phyloP scores from a whole-genome alignment of 2,113 vertebrate species.

The Oryzias woworae region DNA sequence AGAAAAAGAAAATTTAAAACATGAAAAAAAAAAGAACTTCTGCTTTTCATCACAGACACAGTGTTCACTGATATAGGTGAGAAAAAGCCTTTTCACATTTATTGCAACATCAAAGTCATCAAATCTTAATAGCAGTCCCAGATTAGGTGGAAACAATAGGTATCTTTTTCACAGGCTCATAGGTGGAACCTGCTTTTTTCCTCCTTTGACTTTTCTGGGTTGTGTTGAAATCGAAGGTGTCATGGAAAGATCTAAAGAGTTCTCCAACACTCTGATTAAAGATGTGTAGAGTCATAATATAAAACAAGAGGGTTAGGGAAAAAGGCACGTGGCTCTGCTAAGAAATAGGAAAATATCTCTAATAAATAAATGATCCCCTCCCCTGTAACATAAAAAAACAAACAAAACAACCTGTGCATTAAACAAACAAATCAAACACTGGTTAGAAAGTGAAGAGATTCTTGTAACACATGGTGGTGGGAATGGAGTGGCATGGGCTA shows the following conservation, averaged over 20 bases:
- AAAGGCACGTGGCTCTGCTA: not conserved
- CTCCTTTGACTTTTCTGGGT: too few species aligned
- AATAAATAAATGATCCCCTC: not conserved
- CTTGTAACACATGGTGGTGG: too few species aligned
- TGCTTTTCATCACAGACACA: not conserved
- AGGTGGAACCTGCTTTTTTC: not conserved
- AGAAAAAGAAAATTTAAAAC: not conserved
- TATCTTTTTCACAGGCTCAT: not conserved
- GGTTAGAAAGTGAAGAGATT: too few species aligned
- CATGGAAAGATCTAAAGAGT: not conserved
- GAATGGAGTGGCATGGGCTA: too few species aligned
- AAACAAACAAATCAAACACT: too few species aligned
- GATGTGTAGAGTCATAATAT: not conserved
- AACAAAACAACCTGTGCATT: too few species aligned
- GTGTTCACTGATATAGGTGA: not conserved
- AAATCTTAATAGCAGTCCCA: not conserved
- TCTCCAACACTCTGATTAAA: not conserved
- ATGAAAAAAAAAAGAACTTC: not conserved
- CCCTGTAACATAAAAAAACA: too few species aligned
- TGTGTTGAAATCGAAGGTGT: not conserved
- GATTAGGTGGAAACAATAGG: not conserved
- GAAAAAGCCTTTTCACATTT: not conserved
- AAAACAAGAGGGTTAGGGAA: not conserved
- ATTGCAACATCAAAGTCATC: not conserved
- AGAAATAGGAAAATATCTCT: slow-evolving; percentile 2